A percentile compares a stretch with the other conserved stretches of the same genome.
These are phyloP conservation scores for Nothoprocta pentlandii DNA, from an alignment of 2,113 vertebrate species.

Conservation along the genomic window DNA sequence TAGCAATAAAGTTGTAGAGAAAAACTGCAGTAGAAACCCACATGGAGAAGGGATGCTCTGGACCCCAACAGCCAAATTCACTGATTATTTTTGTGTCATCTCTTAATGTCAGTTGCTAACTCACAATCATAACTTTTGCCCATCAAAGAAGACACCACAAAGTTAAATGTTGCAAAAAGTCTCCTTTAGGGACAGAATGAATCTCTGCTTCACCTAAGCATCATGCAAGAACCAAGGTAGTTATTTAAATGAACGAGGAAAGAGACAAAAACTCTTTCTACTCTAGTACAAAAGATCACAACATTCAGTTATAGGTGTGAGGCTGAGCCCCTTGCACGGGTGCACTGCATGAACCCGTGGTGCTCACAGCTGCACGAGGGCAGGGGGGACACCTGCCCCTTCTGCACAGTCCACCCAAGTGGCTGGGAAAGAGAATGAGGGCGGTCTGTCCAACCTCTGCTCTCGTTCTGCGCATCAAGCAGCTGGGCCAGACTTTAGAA, in stretches of 20 bases:
- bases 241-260: not conserved
- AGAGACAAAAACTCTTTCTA: not conserved
- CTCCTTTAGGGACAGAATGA: not conserved
- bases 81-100: not conserved
- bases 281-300: not conserved
- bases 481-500: not conserved
- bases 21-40: not conserved
- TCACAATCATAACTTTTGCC: not conserved
- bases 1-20: not conserved
- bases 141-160: not conserved
- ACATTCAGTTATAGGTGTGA: accelerated
- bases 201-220: not conserved
- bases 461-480: not conserved
- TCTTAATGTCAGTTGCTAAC: not conserved
- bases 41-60: accelerated
- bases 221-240: not conserved
- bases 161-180: not conserved
- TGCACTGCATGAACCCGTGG: not conserved
- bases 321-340: not conserved
- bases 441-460: not conserved
- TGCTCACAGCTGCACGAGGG: not conserved
- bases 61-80: not conserved
- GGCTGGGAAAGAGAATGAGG: not conserved
- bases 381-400: not conserved
- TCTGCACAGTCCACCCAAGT: not conserved